These are phyloP conservation scores for Trichosurus vulpecula DNA, from an alignment of 2,797 vertebrate species.

Conservation along the genomic window DNA sequence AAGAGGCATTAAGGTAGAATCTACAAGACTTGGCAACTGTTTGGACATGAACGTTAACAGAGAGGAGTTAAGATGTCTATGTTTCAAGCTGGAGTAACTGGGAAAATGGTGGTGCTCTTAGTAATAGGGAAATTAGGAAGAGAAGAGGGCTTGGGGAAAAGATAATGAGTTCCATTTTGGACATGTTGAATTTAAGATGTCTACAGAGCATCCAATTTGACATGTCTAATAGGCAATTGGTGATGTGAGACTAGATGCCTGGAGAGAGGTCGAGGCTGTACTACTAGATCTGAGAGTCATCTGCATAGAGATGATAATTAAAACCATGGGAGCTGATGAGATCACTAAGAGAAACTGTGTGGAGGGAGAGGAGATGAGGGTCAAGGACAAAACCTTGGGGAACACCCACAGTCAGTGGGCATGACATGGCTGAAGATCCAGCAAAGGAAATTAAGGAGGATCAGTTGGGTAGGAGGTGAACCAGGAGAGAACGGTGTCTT, in stretches of 20 bases:
- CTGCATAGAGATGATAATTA: background rate
- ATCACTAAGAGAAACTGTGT: background rate
- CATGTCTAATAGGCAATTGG: background rate
- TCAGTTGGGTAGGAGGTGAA: background rate
- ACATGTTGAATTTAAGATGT: background rate
- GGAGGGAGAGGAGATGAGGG: background rate
- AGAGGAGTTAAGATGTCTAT: background rate
- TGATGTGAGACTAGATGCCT: background rate
- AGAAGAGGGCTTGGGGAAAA: background rate
- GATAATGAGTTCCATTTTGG: background rate
- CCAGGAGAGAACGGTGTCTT: background rate
- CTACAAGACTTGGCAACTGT: background rate
- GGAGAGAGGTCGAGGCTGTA: background rate
- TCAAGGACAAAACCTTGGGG: background rate
- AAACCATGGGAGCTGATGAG: background rate
- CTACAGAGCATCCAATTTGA: background rate
- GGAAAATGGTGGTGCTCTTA: background rate
- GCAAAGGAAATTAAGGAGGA: background rate
- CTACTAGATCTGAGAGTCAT: background rate
- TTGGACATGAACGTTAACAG: background rate
- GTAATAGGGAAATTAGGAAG: background rate
- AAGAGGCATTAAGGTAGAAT: background rate
- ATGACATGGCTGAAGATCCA: background rate
- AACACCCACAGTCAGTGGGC: background rate
- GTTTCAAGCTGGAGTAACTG: background rate